Conservation (phyloP, 2,888 invertebrate species). For the Ochropacha duplaris region DNA sequence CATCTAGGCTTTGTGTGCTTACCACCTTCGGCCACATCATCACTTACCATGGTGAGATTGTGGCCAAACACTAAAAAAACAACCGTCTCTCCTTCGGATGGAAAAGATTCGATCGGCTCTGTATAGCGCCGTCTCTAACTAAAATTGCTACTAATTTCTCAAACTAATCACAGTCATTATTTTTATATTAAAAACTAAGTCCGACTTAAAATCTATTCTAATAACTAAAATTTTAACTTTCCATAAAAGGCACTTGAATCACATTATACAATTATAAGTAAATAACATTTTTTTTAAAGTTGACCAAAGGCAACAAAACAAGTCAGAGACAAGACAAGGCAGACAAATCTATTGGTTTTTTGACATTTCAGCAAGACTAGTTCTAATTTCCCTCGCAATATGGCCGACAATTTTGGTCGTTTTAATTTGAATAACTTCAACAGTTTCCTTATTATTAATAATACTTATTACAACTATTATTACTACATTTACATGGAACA, state of each 20-base stretch:
- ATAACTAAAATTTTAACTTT: too few relatives aligned
- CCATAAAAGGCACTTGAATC: neutral
- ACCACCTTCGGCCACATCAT: too few relatives aligned
- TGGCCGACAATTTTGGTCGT: neutral
- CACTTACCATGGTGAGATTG: too few relatives aligned
- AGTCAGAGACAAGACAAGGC: too few relatives aligned
- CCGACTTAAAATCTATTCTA: neutral
- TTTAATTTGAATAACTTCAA: too few relatives aligned
- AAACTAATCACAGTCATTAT: neutral
- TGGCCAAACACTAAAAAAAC: too few relatives aligned
- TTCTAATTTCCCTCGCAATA: neutral
- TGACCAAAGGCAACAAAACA: too few relatives aligned
- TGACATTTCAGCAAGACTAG: neutral
- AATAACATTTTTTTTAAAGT: neutral
- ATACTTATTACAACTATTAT: neutral
- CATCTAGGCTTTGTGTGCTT: too few relatives aligned
- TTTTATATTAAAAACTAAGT: neutral
- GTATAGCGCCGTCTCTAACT: too few relatives aligned
- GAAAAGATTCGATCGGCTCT: too few relatives aligned
- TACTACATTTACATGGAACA: neutral
- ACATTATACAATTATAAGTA: neutral
- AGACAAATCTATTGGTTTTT: too few relatives aligned
- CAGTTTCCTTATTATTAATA: neutral
- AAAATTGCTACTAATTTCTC: neutral
- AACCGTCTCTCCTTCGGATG: too few relatives aligned